phyloP scores from a whole-genome alignment of 1,140 invertebrate species.

The Lethrus apterus region DNA sequence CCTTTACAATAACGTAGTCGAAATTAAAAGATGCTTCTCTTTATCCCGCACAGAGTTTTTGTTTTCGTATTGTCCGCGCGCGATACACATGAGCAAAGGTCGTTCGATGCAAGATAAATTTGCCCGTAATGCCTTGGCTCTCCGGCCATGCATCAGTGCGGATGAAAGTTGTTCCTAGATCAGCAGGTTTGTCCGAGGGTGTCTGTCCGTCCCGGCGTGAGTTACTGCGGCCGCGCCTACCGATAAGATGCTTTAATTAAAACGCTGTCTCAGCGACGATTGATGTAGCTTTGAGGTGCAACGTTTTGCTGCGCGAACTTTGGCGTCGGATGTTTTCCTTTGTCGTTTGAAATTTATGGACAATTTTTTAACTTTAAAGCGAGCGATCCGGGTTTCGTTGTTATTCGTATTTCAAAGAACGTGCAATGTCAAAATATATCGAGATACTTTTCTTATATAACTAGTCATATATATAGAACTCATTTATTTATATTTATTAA shows the following conservation, averaged over 20 bases:
- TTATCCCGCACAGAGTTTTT: too few relatives aligned
- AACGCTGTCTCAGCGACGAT: conserved; percentile 39
- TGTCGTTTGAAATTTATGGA: too few relatives aligned
- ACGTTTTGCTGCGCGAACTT: conserved; percentile 16
- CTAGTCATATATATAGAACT: too few relatives aligned
- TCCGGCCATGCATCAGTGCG: conserved; percentile 40
- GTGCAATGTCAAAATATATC: too few relatives aligned
- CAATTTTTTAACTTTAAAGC: too few relatives aligned
- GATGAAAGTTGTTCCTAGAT: conserved; percentile 43
- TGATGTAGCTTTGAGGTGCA: conserved; percentile 34
- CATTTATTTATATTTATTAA: not conserved
- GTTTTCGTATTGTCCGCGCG: conserved; percentile 1
- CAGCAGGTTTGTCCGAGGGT: conserved; percentile 40
- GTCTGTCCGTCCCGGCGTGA: conserved; percentile 37
- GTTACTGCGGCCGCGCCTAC: conserved; percentile 41
- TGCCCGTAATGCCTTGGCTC: conserved; percentile 13
- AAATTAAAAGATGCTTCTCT: too few relatives aligned
- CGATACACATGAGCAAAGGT: conserved; percentile 8
- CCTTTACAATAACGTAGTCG: too few relatives aligned
- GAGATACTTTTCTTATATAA: too few relatives aligned
- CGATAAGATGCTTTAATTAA: conserved; percentile 44
- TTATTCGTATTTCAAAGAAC: too few relatives aligned
- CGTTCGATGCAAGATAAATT: conserved; percentile 14
- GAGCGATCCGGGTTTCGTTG: too few relatives aligned
- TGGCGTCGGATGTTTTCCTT: too few relatives aligned